Percentiles rank a stretch among this genome's conserved stretches.
Evolutionary conservation across 1,140 invertebrate species (phyloP).

Genomic region (Scylla paramamosain): DNA sequence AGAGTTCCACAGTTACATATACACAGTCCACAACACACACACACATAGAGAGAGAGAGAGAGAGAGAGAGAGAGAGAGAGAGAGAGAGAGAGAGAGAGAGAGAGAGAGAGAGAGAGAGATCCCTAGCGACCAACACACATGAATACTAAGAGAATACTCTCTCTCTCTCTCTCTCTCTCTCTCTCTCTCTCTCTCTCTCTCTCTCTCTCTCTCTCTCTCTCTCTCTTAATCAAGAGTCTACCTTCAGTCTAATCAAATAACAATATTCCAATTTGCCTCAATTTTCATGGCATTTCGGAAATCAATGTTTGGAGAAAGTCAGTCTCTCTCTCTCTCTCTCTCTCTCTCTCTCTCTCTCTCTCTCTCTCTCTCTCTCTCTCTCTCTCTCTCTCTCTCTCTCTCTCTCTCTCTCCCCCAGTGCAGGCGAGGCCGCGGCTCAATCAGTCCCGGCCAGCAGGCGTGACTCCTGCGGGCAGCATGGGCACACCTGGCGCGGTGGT

Average conservation of each 20-base stretch:
- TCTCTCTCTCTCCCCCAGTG: too few species aligned
- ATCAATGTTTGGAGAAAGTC: background rate
- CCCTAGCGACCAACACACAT: background rate
- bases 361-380: too few species aligned
- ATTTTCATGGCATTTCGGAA: constrained; percentile 14
- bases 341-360: too few species aligned
- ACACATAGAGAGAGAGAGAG: background rate
- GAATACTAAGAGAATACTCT: background rate
- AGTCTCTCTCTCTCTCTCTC: too few species aligned
- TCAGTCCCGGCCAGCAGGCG: too few species aligned
- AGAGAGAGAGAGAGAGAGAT: background rate
- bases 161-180: background rate
- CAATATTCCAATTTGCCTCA: constrained; percentile 14
- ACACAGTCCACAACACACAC: background rate
- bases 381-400: too few species aligned
- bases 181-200: background rate
- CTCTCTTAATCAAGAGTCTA: background rate
- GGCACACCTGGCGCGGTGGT: background rate
- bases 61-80: background rate
- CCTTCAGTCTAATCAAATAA: background rate
- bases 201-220: too few species aligned
- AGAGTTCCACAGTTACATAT: background rate
- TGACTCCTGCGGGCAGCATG: too few species aligned
- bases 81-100: constrained; percentile 41
- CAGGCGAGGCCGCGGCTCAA: too few species aligned